Base-by-base conservation (phyloP, 2,888 invertebrate species). In the Tridacna crocea region DNA sequence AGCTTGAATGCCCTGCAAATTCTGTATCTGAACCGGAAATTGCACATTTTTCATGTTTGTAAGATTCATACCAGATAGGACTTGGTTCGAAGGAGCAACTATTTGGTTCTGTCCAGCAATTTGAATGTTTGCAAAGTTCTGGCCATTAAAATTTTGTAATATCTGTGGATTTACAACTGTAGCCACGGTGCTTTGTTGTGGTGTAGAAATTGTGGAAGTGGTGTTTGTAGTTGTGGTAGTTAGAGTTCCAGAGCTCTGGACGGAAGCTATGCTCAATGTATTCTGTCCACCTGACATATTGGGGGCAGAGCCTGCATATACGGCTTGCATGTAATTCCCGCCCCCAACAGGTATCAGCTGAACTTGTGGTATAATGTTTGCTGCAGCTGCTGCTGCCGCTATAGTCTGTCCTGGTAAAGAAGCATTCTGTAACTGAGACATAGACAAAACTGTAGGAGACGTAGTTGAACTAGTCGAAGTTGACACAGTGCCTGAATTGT, bases 11-110 rank as follows among this genome's bases (percentile, higher is more conserved):
- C 91, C 89, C 75, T 91, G 92, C 19, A 92, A 58, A 70, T 91
- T 91, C 73, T 91, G 92, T 10, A 93, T 84, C 83, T 92, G 92
- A 1, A 93, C 75, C 0, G 91, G 88, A 83, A 91, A 90, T 68
- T 90, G 84, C 46, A 68, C 84, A 19, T 87, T 83, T 70, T 91
- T 85, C 0, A 91, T 78, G 70, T 89, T 89, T 1, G 88, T 88
- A 24, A 92, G 72, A 79, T 91, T 91, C 26, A 91, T 81, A 0
- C 90, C 88, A n/a, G 87, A 86, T 48, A 90, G 79, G 63, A 88
- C 84, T 22, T 90, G 88, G 82, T 90, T 91, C 66, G 89, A 89
- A n/a, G 90, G 68, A 74, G 87, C 89, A n/a, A 90, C 79, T 10
- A 92, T 82, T 77, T 90, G 92, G 68, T 88, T 88, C 60, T 91